phyloP scores from a whole-genome alignment of 2,113 vertebrate species.

The Platysternon megacephalum region DNA sequence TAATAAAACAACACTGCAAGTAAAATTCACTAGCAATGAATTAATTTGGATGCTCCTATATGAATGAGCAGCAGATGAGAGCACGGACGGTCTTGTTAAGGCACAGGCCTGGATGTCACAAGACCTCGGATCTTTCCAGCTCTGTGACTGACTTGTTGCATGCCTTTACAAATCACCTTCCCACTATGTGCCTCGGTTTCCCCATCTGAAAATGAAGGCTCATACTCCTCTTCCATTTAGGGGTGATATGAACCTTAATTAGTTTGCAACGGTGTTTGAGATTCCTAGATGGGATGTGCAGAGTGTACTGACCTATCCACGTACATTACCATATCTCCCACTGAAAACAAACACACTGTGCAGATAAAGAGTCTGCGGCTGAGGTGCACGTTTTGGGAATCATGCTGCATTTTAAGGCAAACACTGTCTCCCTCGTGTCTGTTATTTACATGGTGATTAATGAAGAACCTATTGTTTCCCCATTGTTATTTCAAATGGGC shows the following conservation, averaged over 20 bases:
- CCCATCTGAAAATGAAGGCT: constrained; percentile 3
- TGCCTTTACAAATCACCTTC: neutral
- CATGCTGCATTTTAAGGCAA: neutral
- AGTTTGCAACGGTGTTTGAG: neutral
- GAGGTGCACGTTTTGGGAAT: neutral
- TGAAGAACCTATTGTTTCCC: neutral
- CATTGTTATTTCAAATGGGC: neutral
- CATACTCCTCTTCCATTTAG: neutral
- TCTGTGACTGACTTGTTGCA: neutral
- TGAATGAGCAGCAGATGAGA: neutral
- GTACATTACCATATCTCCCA: accelerated
- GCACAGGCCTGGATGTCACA: neutral
- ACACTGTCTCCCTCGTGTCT: neutral
- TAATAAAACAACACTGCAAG: neutral
- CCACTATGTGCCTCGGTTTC: neutral
- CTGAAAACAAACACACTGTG: neutral
- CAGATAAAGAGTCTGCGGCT: neutral
- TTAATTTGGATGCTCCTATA: neutral
- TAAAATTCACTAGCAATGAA: neutral
- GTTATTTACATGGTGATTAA: neutral
- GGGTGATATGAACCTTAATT: neutral
- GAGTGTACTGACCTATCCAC: neutral
- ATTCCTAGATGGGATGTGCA: neutral
- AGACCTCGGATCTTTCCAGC: neutral
- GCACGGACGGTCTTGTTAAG: neutral